These are phyloP conservation scores for Penaeus monodon DNA, from an alignment of 2,888 invertebrate genomes.

Conservation along the genomic window DNA sequence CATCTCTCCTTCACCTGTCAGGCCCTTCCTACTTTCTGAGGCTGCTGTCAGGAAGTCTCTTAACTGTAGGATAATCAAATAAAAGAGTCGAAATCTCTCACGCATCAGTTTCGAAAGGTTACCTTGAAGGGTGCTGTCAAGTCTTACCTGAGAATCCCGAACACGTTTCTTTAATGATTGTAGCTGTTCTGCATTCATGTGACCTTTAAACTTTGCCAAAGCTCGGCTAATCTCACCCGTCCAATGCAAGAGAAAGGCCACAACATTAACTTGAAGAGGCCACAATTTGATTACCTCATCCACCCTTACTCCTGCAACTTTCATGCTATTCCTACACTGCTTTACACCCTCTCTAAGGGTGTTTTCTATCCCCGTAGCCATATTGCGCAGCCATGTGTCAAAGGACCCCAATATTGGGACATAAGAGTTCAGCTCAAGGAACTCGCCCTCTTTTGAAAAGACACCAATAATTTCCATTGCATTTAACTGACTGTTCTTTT, in stretches of 20 bases:
- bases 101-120: slow-evolving; percentile 47
- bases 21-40: slow-evolving; percentile 40
- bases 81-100: slow-evolving; percentile 50
- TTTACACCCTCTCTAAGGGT: slow-evolving; percentile 57
- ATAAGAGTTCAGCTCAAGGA: slow-evolving; percentile 51
- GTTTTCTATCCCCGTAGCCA: slow-evolving; percentile 36
- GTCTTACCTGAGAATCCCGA: slow-evolving; percentile 42
- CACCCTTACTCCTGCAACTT: slow-evolving; percentile 52
- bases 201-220: slow-evolving; percentile 44
- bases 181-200: slow-evolving; percentile 43
- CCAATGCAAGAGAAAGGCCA: slow-evolving; percentile 46
- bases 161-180: slow-evolving; percentile 43
- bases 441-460: slow-evolving; percentile 57
- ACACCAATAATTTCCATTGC: slow-evolving; percentile 59
- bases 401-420: slow-evolving; percentile 50
- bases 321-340: slow-evolving; percentile 61
- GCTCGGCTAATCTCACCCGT: slow-evolving; percentile 50
- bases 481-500: slow-evolving; percentile 48
- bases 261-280: slow-evolving; percentile 56
- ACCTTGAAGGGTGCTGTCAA: slow-evolving; percentile 49
- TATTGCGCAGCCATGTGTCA: slow-evolving; percentile 51
- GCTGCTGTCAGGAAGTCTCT: slow-evolving; percentile 49
- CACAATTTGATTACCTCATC: slow-evolving; percentile 61
- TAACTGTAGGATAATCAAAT: slow-evolving; percentile 41
- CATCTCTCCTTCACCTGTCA: slow-evolving; percentile 32